Conservation (phyloP, 2,888 invertebrate species). For the Toxonevra muliebris region DNA sequence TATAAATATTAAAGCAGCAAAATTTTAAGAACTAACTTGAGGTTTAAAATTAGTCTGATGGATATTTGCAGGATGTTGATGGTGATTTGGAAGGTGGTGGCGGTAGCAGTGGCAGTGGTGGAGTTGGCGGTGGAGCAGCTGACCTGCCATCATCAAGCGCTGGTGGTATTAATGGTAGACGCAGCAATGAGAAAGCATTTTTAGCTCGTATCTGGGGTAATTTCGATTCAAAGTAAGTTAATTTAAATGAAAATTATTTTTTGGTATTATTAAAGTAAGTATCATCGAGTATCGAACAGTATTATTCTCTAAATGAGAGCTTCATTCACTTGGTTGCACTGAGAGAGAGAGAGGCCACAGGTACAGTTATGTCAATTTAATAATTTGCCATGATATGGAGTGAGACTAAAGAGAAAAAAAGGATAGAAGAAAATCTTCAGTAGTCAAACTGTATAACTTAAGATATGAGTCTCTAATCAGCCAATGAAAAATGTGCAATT, state of each 20-base stretch:
- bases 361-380: too few species aligned
- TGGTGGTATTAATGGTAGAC: constrained; percentile 46
- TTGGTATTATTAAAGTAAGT: too few species aligned
- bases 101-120: constrained; percentile 48
- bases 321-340: too few species aligned
- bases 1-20: too few species aligned
- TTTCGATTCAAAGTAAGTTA: constrained; percentile 76
- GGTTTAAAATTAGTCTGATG: constrained; percentile 57
- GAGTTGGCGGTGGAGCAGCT: constrained; percentile 40
- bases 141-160: constrained; percentile 39
- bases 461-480: too few species aligned
- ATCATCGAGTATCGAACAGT: background rate
- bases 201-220: constrained; percentile 86
- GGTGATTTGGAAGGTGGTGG: constrained; percentile 47
- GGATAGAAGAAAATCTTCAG: too few species aligned
- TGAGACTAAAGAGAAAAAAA: too few species aligned
- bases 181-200: constrained; percentile 79
- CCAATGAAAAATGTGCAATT: too few species aligned
- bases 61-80: constrained; percentile 63
- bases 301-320: background rate
- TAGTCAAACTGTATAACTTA: too few species aligned
- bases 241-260: background rate
- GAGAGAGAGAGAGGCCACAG: too few species aligned
- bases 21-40: constrained; percentile 37
- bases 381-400: too few species aligned